phyloP scores from a whole-genome alignment of 2,113 vertebrate species.

The Platysternon megacephalum region DNA sequence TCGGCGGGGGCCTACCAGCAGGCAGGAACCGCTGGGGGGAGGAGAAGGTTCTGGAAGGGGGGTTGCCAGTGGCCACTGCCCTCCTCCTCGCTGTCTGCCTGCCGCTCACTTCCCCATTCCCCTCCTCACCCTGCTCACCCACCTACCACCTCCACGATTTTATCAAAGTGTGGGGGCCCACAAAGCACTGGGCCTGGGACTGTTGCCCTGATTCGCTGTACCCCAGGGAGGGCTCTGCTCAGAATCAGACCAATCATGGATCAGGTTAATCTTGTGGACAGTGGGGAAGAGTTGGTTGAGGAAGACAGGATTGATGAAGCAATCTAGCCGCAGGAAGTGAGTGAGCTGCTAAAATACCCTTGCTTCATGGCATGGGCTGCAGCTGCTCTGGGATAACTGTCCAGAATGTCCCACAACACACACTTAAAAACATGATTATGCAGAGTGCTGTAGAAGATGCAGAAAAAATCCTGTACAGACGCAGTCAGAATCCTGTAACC shows the following conservation, averaged over 20 bases:
- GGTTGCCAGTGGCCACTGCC: no score
- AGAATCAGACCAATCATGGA: neutral
- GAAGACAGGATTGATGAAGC: neutral
- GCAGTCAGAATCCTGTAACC: neutral
- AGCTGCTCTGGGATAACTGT: neutral
- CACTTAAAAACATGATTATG: neutral
- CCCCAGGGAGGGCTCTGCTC: neutral
- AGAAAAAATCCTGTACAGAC: neutral
- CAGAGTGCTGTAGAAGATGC: neutral
- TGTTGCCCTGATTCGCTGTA: no score
- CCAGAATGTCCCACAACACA: neutral
- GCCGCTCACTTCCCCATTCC: no score
- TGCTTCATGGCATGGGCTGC: neutral
- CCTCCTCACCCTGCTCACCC: no score
- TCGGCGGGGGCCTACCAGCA: no score
- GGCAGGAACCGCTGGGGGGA: no score
- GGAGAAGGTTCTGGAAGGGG: no score
- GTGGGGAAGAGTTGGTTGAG: neutral
- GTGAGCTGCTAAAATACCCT: neutral
- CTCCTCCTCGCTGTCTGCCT: no score
- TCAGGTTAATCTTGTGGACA: neutral
- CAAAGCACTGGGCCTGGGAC: no score
- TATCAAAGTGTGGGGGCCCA: no score
- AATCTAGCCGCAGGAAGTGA: neutral
- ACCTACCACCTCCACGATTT: no score